Evolutionary conservation across 2,113 vertebrate genomes (phyloP).

Genomic region (Kryptolebias marmoratus): DNA sequence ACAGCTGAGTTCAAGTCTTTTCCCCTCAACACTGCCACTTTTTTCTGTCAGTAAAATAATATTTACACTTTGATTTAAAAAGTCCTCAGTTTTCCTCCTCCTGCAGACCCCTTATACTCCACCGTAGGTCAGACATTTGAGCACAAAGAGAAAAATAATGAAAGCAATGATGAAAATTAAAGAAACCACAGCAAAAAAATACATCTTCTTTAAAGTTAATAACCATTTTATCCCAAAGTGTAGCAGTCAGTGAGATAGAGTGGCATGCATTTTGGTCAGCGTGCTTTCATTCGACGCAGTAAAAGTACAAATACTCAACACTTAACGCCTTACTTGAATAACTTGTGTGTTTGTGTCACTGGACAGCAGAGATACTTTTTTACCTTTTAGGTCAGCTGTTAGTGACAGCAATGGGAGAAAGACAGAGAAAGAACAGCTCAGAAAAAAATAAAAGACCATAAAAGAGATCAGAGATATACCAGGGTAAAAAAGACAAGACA

Average conservation of each 20-base stretch:
- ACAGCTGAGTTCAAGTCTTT: too few species aligned
- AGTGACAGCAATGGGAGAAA: constrained; percentile 86
- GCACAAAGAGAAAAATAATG: background rate
- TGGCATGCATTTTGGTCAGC: constrained; percentile 44
- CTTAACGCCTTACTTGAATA: constrained; percentile 82
- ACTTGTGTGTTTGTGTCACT: constrained; percentile 82
- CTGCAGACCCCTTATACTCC: too few species aligned
- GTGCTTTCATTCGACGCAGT: constrained; percentile 38
- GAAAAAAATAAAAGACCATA: constrained; percentile 72
- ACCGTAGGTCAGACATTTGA: background rate
- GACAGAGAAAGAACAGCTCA: constrained; percentile 78
- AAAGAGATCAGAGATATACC: constrained; percentile 34
- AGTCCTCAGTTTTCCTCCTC: too few species aligned
- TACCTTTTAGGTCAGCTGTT: constrained; percentile 93
- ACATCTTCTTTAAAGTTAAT: background rate
- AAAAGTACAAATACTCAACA: constrained; percentile 67
- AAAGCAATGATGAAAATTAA: background rate
- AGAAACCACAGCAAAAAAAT: constrained; percentile 20
- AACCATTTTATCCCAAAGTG: constrained; percentile 18
- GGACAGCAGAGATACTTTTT: constrained; percentile 86
- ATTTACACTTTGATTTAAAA: too few species aligned
- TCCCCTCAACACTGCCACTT: too few species aligned
- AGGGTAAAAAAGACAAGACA: constrained; percentile 19
- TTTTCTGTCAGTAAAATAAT: too few species aligned
- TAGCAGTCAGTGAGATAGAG: constrained; percentile 17